Base-by-base conservation (phyloP, 2,113 vertebrate genomes). In the Brachypodius melanocephalos region DNA sequence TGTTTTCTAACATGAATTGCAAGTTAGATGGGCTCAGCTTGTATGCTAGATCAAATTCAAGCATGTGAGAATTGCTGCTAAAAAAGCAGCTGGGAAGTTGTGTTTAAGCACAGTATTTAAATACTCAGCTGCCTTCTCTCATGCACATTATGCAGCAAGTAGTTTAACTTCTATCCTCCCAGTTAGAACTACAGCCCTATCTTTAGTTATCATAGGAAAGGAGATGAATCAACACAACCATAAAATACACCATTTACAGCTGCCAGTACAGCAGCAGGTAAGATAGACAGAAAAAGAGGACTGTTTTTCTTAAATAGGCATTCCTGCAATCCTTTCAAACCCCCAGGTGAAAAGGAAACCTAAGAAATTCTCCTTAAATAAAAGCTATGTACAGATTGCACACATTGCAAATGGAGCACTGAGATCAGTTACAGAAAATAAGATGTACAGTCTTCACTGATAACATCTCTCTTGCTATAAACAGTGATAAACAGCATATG, bases 341-440 rank as follows among this genome's bases (percentile, higher is more conserved):
- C 57, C 34, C 89, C 75, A 92, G 72, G 90, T 93, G 96, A 94
- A 58, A 90, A 96, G 92, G 67, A 88, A 94, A 93, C 89, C 93
- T 97, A 95, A 96, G 76, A 96, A 97, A 96, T 93, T 94, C 80
- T 89, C 89, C 93, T 98, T 98, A 98, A 98, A 98, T 97, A 98
- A 95, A 87, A 94, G 94, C 79, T 98, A 97, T 98, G 90, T 98
- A 98, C 97, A 98, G 96, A 98, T 98, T 97, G 97, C 98, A 98
- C 98, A 95, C 91, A 68, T 96, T 92, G 97, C 94, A 95, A 94
- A 73, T 4, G 89, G 97, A 97, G 96, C 97, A 97, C 97, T 97
- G 94, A 95, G 97, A 97, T 96, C 97, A 97, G 97, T 97, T 92
- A 95, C 73, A 94, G 95, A 96, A 97, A 93, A 97, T 87, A 93